A percentile compares a stretch with the other conserved stretches of the same genome.
Conservation (phyloP, 2,888 invertebrate genomes). For the Merodon equestris region DNA sequence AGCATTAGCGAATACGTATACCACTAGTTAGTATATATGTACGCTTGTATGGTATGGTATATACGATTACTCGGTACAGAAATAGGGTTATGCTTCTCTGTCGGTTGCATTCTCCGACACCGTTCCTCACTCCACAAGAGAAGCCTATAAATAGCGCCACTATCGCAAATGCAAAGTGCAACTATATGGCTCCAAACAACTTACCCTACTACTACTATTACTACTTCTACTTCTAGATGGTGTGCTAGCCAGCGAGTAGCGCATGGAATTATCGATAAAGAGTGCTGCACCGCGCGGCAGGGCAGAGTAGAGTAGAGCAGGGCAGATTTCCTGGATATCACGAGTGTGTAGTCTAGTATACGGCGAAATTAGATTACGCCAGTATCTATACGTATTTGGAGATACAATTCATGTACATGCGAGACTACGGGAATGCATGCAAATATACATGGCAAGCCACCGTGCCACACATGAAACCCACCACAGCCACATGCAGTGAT, state of each 20-base stretch:
- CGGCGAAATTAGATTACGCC: slow-evolving; percentile 65
- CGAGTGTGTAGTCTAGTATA: slow-evolving; percentile 16
- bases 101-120: slow-evolving; percentile 40
- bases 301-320: neutral
- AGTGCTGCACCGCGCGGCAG: slow-evolving; percentile 7
- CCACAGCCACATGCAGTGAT: slow-evolving; percentile 9
- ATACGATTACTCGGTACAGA: slow-evolving; percentile 41
- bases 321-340: slow-evolving; percentile 67
- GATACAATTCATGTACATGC: slow-evolving; percentile 1
- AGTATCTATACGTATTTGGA: slow-evolving; percentile 19
- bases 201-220: slow-evolving; percentile 58
- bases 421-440: slow-evolving; percentile 18
- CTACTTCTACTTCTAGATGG: no score
- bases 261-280: slow-evolving; percentile 47
- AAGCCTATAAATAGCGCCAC: slow-evolving; percentile 65
- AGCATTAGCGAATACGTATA: no score
- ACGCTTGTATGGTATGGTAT: no score
- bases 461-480: no score
- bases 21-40: slow-evolving; percentile 3
- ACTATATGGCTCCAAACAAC: slow-evolving; percentile 63
- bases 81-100: slow-evolving; percentile 61
- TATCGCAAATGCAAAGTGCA: slow-evolving; percentile 68
- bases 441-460: no score
- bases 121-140: slow-evolving; percentile 47
- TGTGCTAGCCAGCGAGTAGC: slow-evolving; percentile 27